Evolutionary conservation across 1,140 invertebrate genomes (phyloP).

Genomic region (Himalopsyche phryganea): DNA sequence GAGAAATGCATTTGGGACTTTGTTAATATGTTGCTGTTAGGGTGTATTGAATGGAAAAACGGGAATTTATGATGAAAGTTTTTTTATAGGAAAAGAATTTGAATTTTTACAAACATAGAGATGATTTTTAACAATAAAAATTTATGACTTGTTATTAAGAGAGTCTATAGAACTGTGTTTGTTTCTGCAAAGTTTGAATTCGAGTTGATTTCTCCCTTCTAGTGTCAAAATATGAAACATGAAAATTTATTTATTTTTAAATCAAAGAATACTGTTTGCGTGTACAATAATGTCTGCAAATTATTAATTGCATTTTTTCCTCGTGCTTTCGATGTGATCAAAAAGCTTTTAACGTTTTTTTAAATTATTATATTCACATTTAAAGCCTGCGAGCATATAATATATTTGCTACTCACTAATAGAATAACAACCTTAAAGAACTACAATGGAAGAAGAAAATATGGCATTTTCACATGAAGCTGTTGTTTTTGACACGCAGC

Average conservation of each 20-base stretch:
- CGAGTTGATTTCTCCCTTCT: too few species aligned
- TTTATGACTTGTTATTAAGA: too few species aligned
- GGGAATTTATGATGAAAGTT: too few species aligned
- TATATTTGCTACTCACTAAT: not conserved
- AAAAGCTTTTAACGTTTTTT: not conserved
- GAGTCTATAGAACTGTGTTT: too few species aligned
- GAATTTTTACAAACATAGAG: too few species aligned
- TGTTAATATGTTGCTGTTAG: too few species aligned
- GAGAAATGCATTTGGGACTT: too few species aligned
- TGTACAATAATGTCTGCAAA: not conserved
- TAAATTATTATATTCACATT: not conserved
- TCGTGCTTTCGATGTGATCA: not conserved
- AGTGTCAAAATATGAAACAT: not conserved
- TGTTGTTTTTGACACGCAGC: not conserved
- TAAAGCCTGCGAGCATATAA: not conserved
- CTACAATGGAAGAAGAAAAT: not conserved
- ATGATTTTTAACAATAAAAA: too few species aligned
- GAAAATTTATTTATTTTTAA: not conserved
- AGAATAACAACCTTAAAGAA: too few species aligned
- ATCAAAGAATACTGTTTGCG: conserved; percentile 1
- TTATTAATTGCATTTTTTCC: not conserved
- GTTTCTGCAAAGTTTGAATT: too few species aligned
- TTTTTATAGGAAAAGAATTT: too few species aligned
- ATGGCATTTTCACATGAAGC: conserved; percentile 2
- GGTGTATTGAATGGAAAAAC: too few species aligned